Evolutionary conservation across 1,140 invertebrate species (phyloP).

Genomic region (Gonioctena quinquepunctata): DNA sequence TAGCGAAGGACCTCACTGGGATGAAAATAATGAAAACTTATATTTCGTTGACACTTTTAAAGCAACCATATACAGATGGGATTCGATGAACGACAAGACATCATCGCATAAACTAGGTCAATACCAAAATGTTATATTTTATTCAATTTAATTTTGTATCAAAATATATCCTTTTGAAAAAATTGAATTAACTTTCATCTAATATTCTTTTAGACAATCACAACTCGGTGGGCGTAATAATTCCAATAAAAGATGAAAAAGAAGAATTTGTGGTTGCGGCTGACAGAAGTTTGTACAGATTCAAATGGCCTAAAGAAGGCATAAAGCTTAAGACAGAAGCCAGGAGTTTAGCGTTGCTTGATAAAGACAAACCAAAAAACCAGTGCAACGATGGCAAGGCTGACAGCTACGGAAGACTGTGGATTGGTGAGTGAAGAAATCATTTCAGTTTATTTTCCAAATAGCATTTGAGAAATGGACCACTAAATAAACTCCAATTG

Average conservation of each 20-base stretch:
- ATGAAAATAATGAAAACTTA: slow-evolving; percentile 8
- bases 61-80: slow-evolving; percentile 26
- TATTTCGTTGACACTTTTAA: slow-evolving; percentile 36
- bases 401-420: slow-evolving; percentile 76
- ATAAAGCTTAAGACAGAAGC: background rate
- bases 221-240: slow-evolving; percentile 23
- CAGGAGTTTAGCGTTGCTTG: background rate
- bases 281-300: slow-evolving; percentile 26
- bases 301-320: slow-evolving; percentile 14
- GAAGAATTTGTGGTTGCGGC: slow-evolving; percentile 23
- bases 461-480: too few species aligned
- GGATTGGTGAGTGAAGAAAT: slow-evolving; percentile 74
- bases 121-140: too few species aligned
- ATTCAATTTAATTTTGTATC: too few species aligned
- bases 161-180: too few species aligned
- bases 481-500: too few species aligned
- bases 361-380: slow-evolving; percentile 62
- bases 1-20: slow-evolving; percentile 32
- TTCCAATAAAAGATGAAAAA: slow-evolving; percentile 14
- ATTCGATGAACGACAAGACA: background rate
- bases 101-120: slow-evolving; percentile 22
- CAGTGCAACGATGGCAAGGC: slow-evolving; percentile 88
- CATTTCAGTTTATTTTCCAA: too few species aligned
- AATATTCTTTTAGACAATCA: slow-evolving; percentile 21
- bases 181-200: too few species aligned